Base-by-base conservation (phyloP, 2,797 vertebrate genomes). In the Clarias fuscus region DNA sequence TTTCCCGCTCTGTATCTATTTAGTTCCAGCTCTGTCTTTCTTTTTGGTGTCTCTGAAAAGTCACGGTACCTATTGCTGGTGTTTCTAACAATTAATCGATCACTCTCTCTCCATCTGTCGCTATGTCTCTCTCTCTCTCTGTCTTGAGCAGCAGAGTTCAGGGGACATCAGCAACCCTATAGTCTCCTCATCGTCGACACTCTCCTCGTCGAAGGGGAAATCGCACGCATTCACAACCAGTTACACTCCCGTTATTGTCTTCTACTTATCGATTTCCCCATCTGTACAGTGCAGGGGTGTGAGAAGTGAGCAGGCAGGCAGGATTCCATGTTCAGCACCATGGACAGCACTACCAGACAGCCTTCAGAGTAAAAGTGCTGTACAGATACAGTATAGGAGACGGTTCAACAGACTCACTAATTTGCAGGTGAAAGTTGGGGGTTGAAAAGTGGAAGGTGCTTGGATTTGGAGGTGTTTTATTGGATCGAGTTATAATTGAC, bases 161-260 rank as follows among this genome's bases (percentile, higher is more conserved):
- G 98, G 97, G 92, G 98, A 99, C 91, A 95, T 98, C 89, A 97
- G 76, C 87, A 99, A 99, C 97, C 0, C 97, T 94, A 0, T 96
- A 97, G 90, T 93, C 97, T 0, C 98, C 98, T 27, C 94, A 97
- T 6, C 91, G 97, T 99, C 97, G 98, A 99, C 80, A 98, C 97
- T 0, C 95, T 99, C 88, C 97, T 99, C 86, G 98, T 98, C 90
- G 96, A 98, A 96, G 88, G 82, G 81, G 37, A 83, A 76, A 58
- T 43, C 5, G 3, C 37, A 20, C 8, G 61, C 30, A 33, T 70
- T 83, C 65, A 40, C 1, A 73, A 72, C 48, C 59, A 30, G 59
- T 87, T 77, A 84, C 83, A 62, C 40, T 13, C 64, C 53, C 30
- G 53, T 87, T 67, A 70, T 71, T 85, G 71, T 72, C 81, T 77